Base-by-base conservation (phyloP, 2,797 vertebrate species). In the Typhlichthys subterraneus region DNA sequence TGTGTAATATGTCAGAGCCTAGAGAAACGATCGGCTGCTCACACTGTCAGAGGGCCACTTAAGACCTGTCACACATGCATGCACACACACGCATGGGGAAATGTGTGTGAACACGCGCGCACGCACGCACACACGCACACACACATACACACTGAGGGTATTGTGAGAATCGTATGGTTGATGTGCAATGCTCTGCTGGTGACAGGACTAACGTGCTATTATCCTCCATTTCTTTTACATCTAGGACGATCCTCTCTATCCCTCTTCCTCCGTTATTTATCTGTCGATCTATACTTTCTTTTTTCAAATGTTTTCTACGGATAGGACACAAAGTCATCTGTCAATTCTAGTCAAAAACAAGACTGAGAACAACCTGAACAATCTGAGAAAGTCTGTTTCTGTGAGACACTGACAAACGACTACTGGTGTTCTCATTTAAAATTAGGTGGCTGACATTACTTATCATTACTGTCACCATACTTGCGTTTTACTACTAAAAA, bases 41-140 rank as follows among this genome's bases (percentile, higher is more conserved):
- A 72, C 53, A 57, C 78, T 85, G 84, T 81, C 84, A 82, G 75
- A 75, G 64, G 77, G 72, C 84, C 86, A 87, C 84, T 88, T 88
- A 86, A 86, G 82, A 70, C 66, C 57, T 79, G 77, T 81, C 53
- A 64, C 53, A 57, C 15, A 63, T 13, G n/a, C 51, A 46, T 11
- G 14, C 42, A 54, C 52, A 56, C 45, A 63, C 29, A 49, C 46
- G 47, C 23, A 33, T 45, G 5, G 29, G 15, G 11, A 38, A 7
- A 14, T 29, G 51, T n/a, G 42, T n/a, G 38, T 29, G 15, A n/a
- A 51, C 10, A 52, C 29, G 17, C 69, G 68, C 48, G 55, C 33
- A 47, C 53, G 58, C 33, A 47, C 53, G 57, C 61, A 57, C 58
- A 38, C 54, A 10, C 50, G 54, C 53, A 46, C 14, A 72, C 19